Evolutionary conservation across 2,888 invertebrate species (phyloP), one percentile per base, ranked within the genome.

Genomic region (Netelia fuscicornis): DNA sequence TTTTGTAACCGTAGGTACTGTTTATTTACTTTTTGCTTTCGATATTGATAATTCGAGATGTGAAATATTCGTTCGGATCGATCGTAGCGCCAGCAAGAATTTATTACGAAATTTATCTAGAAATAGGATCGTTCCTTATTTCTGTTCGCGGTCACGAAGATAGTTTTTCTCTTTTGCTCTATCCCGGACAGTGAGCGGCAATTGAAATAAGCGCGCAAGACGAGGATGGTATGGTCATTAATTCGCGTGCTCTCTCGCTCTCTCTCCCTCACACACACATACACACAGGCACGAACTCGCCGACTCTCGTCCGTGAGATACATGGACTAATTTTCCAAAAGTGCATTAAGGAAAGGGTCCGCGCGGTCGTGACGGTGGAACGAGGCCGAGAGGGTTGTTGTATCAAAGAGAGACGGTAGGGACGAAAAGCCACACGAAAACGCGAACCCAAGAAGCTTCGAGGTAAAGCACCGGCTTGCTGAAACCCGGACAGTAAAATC

Each of bases 281-380:
- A 17, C 17, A 17, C 17, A 17, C 17, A 17, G 17, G 0, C 0
- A 17, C 17, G 0, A 17, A 17, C 17, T 76, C 77, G 23, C 58
- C 9, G 9, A 17, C 58, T 58, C 58, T n/a, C 37, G 37, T 3
- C 74, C 87, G 80, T 86, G 86, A 90, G 90, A 92, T 90, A 89
- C 90, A 91, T 90, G 90, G 88, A 89, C 89, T 90, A 91, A 91
- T 91, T 90, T 90, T 88, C 89, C 86, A 89, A 90, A 90, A 91
- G 90, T 90, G 89, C 90, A 91, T 90, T 90, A 91, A 88, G 80
- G 86, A 48, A 62, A 74, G 71, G 70, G 58, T 60, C 62, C 74
- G 62, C 64, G 44, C 62, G 77, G 72, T 74, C 68, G 58, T 67
- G 44, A 79, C 11, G 78, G 37, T 62, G 67, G 42, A 67, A 48